These are phyloP conservation scores for Metaphire vulgaris DNA, from an alignment of 1,140 invertebrate species.

Conservation along the genomic window DNA sequence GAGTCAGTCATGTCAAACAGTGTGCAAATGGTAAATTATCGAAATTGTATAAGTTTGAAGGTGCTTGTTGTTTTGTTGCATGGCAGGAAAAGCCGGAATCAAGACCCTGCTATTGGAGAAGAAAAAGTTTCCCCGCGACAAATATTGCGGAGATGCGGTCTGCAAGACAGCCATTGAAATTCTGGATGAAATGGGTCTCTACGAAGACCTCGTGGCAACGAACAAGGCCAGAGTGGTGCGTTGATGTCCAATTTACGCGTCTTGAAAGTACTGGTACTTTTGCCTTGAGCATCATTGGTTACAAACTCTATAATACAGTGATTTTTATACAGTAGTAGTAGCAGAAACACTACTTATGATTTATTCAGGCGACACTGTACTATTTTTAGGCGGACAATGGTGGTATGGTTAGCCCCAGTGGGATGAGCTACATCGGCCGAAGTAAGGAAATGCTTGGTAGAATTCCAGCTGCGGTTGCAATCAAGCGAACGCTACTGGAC, in stretches of 20 bases:
- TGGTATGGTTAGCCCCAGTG: slow-evolving; percentile 39
- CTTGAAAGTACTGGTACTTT: background rate
- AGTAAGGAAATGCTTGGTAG: slow-evolving; percentile 39
- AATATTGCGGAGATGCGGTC: slow-evolving; percentile 44
- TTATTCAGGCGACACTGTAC: too few species aligned
- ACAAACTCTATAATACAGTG: too few species aligned
- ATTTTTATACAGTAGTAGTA: too few species aligned
- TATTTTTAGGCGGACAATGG: slow-evolving; percentile 44
- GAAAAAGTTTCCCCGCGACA: slow-evolving; percentile 44
- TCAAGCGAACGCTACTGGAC: slow-evolving; percentile 41
- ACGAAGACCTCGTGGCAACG: slow-evolving; percentile 37
- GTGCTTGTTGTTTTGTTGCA: too few species aligned
- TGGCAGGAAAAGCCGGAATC: slow-evolving; percentile 37
- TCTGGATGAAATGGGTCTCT: slow-evolving; percentile 41
- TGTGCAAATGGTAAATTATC: too few species aligned
- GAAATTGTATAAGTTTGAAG: too few species aligned
- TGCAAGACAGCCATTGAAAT: slow-evolving; percentile 45
- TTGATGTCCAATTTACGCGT: too few species aligned
- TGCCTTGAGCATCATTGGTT: too few species aligned
- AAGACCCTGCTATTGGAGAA: slow-evolving; percentile 41
- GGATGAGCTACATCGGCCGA: slow-evolving; percentile 40
- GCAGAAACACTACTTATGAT: too few species aligned
- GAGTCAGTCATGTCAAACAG: too few species aligned
- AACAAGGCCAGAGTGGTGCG: slow-evolving; percentile 41
- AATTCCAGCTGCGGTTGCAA: slow-evolving; percentile 41